phyloP scores from a whole-genome alignment of 2,888 invertebrate species.

The Pachydiplax longipennis region DNA sequence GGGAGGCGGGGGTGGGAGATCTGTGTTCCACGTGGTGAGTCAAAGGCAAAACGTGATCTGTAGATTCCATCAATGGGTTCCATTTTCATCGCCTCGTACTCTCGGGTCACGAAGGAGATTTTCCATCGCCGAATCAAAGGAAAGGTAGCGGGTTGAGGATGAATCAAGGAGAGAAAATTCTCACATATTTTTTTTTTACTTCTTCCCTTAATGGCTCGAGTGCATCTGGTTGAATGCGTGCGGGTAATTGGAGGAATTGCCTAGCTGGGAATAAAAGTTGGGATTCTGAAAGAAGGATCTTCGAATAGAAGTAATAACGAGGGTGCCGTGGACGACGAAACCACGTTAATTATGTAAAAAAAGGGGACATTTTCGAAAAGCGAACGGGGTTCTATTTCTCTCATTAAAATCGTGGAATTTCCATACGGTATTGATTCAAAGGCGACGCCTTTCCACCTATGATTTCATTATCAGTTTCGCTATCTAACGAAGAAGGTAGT shows the following conservation, averaged over 20 bases:
- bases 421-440: no score
- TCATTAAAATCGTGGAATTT: no score
- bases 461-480: no score
- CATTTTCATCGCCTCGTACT: neutral
- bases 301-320: neutral
- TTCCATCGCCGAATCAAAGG: neutral
- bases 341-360: neutral
- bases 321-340: neutral
- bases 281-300: neutral
- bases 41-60: slow-evolving; percentile 27
- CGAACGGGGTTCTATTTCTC: neutral
- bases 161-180: neutral
- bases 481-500: no score
- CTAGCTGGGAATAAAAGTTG: neutral
- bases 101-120: neutral
- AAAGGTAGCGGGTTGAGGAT: neutral
- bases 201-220: neutral
- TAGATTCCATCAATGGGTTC: slow-evolving; percentile 19
- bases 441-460: no score
- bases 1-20: neutral
- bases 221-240: neutral
- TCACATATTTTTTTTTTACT: neutral
- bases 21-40: neutral
- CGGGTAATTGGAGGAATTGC: neutral
- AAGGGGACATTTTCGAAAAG: neutral